A percentile compares a stretch with the other conserved stretches of the same genome.
phyloP scores from a whole-genome alignment of 2,113 vertebrate genomes.

The Nerophis lumbriciformis region DNA sequence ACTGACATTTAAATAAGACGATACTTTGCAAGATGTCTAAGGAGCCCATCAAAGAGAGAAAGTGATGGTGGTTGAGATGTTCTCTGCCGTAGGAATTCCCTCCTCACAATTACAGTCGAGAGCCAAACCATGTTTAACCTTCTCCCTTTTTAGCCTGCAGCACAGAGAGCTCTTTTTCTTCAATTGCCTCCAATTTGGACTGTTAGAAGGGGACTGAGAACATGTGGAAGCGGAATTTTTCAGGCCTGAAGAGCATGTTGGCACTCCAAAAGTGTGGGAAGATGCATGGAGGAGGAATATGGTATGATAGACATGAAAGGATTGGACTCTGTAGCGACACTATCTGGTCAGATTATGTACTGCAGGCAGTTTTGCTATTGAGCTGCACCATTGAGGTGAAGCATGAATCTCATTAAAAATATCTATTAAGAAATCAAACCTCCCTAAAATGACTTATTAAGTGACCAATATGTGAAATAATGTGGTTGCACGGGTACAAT shows the following conservation, averaged over 20 bases:
- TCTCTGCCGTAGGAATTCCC: neutral
- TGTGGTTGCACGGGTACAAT: neutral
- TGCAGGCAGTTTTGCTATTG: constrained; percentile 8
- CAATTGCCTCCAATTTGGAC: constrained; percentile 38
- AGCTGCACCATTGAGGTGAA: neutral
- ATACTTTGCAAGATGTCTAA: neutral
- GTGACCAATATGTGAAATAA: too few species aligned
- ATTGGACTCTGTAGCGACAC: constrained; percentile 52
- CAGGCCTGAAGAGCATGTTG: constrained; percentile 2
- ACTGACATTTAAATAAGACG: neutral
- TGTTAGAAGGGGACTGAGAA: constrained; percentile 1
- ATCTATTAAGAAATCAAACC: too few species aligned
- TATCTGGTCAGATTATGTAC: constrained; percentile 46
- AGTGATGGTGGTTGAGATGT: neutral
- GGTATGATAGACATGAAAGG: neutral
- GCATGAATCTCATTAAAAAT: too few species aligned
- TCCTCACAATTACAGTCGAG: constrained; percentile 24
- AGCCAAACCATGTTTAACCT: constrained; percentile 35
- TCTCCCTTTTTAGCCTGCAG: constrained; percentile 4
- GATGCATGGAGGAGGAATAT: constrained; percentile 10
- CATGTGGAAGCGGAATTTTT: constrained; percentile 12
- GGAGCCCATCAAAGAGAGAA: neutral
- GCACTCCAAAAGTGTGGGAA: constrained; percentile 12
- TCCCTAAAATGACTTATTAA: too few species aligned
- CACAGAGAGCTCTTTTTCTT: constrained; percentile 36